Evolutionary conservation across 2,797 vertebrate species (phyloP).

Genomic region (Apodemus agrarius): DNA sequence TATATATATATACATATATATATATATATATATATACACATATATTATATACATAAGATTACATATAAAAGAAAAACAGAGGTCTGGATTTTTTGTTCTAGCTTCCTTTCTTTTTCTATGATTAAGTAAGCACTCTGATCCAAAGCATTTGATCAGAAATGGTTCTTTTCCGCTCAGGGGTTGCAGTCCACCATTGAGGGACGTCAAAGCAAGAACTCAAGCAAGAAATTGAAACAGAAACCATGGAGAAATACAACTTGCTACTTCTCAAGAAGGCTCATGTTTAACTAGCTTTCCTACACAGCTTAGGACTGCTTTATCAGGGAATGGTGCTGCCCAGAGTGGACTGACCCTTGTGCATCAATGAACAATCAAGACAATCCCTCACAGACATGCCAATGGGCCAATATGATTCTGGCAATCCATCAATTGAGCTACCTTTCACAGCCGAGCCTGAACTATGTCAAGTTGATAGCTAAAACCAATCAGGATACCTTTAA

Average conservation of each 20-base stretch:
- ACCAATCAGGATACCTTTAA: background rate
- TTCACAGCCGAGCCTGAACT: background rate
- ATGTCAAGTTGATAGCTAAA: background rate
- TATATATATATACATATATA: too few relatives aligned
- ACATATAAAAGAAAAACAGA: background rate
- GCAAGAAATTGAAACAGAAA: background rate
- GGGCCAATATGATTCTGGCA: background rate
- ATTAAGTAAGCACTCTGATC: background rate
- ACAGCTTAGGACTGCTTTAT: background rate
- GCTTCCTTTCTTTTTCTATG: background rate
- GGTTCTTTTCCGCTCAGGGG: background rate
- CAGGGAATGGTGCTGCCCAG: background rate
- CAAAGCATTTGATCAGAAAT: background rate
- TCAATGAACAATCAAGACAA: background rate
- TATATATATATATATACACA: background rate
- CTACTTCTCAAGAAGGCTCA: background rate
- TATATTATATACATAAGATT: background rate
- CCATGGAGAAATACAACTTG: background rate
- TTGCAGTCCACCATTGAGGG: background rate
- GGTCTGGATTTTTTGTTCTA: background rate
- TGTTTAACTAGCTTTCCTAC: background rate
- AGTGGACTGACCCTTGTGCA: background rate
- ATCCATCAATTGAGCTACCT: background rate
- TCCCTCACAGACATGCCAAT: background rate
- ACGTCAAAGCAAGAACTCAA: background rate